Evolutionary conservation across 2,797 vertebrate genomes (phyloP).

Genomic region (Sorex maritimensis): DNA sequence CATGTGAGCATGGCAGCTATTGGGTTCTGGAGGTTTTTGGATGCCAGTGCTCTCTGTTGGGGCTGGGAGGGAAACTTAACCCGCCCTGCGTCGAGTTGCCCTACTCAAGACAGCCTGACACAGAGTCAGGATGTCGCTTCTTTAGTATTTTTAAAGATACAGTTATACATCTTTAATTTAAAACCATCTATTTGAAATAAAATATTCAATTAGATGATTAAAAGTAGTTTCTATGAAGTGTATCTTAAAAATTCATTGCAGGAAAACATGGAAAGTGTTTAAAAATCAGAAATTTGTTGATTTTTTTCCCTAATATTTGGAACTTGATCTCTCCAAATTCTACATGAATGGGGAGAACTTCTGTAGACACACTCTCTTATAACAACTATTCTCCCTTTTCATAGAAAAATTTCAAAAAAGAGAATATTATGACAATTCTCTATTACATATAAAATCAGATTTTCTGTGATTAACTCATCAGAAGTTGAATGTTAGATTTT

Average conservation of each 20-base stretch:
- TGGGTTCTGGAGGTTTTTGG: no score
- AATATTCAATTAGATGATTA: conserved; percentile 6
- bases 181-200: neutral
- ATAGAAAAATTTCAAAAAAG: neutral
- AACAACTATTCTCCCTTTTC: neutral
- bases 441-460: conserved; percentile 13
- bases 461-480: neutral
- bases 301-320: neutral
- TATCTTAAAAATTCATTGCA: conserved; percentile 10
- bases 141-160: neutral
- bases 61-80: no score
- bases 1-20: no score
- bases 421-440: neutral
- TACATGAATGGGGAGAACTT: neutral
- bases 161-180: neutral
- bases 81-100: no score
- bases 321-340: neutral
- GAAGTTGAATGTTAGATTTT: neutral
- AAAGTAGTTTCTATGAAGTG: neutral
- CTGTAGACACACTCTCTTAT: neutral
- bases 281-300: conserved; percentile 8
- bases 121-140: no score
- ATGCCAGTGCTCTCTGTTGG: no score
- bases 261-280: neutral
- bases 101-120: no score